Evolutionary conservation across 2,888 invertebrate species (phyloP).

Genomic region (Callimorpha dominula): DNA sequence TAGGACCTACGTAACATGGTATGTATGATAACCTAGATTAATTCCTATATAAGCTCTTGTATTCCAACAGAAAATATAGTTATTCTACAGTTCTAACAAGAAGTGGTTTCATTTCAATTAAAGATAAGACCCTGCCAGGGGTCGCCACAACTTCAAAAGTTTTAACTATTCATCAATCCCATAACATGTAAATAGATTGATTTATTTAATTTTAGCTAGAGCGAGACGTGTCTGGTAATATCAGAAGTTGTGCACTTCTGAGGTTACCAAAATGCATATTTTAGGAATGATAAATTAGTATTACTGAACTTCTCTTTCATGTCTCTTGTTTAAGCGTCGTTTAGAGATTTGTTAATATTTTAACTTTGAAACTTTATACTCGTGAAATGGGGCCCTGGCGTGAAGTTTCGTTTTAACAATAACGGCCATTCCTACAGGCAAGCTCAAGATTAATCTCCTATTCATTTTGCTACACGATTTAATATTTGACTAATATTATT

Average conservation of each 20-base stretch:
- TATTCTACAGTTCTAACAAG: too few species aligned
- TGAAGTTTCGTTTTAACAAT: conserved; percentile 3
- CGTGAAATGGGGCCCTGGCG: conserved; percentile 6
- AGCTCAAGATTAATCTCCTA: conserved; percentile 2
- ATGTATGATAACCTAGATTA: too few species aligned
- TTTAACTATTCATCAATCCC: neutral
- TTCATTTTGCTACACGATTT: neutral
- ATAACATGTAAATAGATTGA: neutral
- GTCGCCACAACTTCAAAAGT: too few species aligned
- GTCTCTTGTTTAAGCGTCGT: neutral
- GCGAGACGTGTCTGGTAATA: neutral
- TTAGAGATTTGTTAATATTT: conserved; percentile 8
- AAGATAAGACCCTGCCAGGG: too few species aligned
- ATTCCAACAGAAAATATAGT: too few species aligned
- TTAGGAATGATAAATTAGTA: neutral
- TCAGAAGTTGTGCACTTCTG: neutral
- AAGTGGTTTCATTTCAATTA: too few species aligned
- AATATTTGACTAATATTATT: neutral
- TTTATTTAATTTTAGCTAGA: too few species aligned
- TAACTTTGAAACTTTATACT: conserved; percentile 11
- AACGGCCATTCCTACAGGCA: neutral
- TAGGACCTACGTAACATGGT: too few species aligned
- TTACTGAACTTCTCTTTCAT: conserved; percentile 1
- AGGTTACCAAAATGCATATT: neutral
- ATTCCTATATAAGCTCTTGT: too few species aligned